phyloP scores from a whole-genome alignment of 2,113 vertebrate genomes.

The Protomyctophum bolini region DNA sequence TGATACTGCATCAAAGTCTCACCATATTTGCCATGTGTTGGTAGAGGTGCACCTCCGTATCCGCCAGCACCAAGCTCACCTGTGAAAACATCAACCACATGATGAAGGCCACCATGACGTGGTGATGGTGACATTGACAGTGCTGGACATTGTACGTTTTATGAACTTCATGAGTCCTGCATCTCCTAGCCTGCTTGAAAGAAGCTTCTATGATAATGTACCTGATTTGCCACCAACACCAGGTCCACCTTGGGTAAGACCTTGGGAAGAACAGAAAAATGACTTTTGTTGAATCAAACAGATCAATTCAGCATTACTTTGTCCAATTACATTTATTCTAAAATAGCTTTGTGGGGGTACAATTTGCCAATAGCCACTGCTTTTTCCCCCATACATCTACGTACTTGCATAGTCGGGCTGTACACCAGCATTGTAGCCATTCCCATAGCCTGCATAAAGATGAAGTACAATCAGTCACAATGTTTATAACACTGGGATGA shows the following conservation, averaged over 20 bases:
- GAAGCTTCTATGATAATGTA: conserved; percentile 18
- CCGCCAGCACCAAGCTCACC: conserved; percentile 30
- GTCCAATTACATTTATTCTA: too few relatives aligned
- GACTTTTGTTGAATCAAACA: background rate
- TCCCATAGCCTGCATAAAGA: conserved; percentile 48
- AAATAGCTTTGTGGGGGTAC: too few relatives aligned
- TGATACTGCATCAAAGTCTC: background rate
- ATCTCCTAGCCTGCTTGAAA: too few relatives aligned
- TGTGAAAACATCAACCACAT: background rate
- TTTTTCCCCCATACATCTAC: background rate
- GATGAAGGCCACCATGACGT: background rate
- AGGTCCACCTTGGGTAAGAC: conserved; percentile 7
- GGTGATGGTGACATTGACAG: background rate
- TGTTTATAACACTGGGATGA: background rate
- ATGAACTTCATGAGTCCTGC: background rate
- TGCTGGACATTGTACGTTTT: background rate
- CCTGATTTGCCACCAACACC: conserved; percentile 52
- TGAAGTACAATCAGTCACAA: background rate
- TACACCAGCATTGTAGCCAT: conserved; percentile 37
- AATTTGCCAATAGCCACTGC: too few relatives aligned
- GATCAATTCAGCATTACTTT: background rate
- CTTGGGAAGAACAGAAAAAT: conserved; percentile 19
- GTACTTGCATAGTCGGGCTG: conserved; percentile 65
- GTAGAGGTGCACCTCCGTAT: conserved; percentile 5
- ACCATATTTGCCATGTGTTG: conserved; percentile 30